Conservation (phyloP, 2,113 vertebrate genomes). For the Chloroceryle aenea region DNA sequence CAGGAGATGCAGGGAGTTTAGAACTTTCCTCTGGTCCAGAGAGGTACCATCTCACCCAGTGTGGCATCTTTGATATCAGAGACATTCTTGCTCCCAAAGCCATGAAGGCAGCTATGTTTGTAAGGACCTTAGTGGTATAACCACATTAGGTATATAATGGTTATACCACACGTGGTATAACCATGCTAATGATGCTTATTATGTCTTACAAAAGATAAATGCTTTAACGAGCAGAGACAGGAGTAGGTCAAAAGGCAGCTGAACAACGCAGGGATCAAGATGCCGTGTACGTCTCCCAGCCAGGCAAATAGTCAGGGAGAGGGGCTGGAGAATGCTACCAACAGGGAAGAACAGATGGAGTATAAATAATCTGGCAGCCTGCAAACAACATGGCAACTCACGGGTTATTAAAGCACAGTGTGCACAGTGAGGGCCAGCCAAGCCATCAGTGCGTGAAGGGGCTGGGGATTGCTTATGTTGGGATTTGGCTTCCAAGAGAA, state of each 20-base stretch:
- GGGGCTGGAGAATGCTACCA: not conserved
- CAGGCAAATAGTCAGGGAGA: not conserved
- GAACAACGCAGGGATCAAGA: not conserved
- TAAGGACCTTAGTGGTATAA: not conserved
- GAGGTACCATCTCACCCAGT: not conserved
- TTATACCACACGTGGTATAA: too few relatives aligned
- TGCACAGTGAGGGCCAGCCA: not conserved
- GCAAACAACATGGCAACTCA: not conserved
- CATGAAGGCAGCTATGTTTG: fast-evolving
- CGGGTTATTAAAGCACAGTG: not conserved
- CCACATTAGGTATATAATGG: too few relatives aligned
- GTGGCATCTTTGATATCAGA: not conserved
- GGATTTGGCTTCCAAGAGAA: not conserved
- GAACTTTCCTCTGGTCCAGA: not conserved
- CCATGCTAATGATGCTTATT: not conserved
- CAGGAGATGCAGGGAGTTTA: not conserved
- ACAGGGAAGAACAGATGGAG: constrained; percentile 47
- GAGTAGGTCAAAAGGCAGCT: not conserved
- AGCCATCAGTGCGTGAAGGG: not conserved
- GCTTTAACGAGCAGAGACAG: not conserved
- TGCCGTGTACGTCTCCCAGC: fast-evolving
- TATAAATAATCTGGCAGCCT: constrained; percentile 54
- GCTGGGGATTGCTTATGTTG: not conserved
- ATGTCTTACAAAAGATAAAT: not conserved
- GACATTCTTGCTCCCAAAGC: not conserved